Percentiles rank a stretch among this genome's conserved stretches.
Evolutionary conservation across 1,140 invertebrate genomes (phyloP).

Genomic region (Bicyclus anynana): DNA sequence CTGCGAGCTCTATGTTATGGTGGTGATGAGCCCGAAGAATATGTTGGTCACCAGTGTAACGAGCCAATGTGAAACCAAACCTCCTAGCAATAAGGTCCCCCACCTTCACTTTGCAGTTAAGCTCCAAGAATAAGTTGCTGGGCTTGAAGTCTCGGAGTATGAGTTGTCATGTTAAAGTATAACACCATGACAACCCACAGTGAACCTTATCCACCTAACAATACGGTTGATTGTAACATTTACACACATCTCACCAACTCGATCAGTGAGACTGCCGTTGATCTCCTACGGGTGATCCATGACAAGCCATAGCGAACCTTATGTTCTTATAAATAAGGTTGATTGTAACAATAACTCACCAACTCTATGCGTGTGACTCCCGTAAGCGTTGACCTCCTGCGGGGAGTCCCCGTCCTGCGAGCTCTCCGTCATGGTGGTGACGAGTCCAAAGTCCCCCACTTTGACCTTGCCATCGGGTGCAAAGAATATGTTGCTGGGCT

Average conservation of each 20-base stretch:
- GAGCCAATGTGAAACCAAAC: too few species aligned
- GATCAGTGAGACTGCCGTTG: too few species aligned
- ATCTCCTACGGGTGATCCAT: too few species aligned
- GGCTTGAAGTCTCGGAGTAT: slow-evolving; percentile 98
- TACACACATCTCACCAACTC: too few species aligned
- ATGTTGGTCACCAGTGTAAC: too few species aligned
- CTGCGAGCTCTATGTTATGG: slow-evolving; percentile 82
- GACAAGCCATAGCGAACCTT: too few species aligned
- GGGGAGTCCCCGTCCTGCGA: slow-evolving; percentile 66
- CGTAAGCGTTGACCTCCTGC: slow-evolving; percentile 34
- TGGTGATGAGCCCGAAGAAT: slow-evolving; percentile 97
- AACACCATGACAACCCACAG: too few species aligned
- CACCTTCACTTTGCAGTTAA: slow-evolving; percentile 93
- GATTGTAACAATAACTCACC: slow-evolving; percentile 50
- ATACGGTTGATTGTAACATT: too few species aligned
- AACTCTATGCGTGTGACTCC: slow-evolving; percentile 78
- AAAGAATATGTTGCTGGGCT: slow-evolving; percentile 98
- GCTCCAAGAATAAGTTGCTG: slow-evolving; percentile 97
- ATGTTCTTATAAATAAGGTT: too few species aligned
- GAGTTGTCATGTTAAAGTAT: too few species aligned
- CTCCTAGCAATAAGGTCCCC: too few species aligned
- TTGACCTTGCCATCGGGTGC: slow-evolving; percentile 93
- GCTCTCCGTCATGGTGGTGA: slow-evolving; percentile 88
- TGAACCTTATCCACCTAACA: too few species aligned
- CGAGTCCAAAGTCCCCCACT: slow-evolving; percentile 97